Evolutionary conservation across 2,797 vertebrate species (phyloP).

Genomic region (Hirundo rustica): DNA sequence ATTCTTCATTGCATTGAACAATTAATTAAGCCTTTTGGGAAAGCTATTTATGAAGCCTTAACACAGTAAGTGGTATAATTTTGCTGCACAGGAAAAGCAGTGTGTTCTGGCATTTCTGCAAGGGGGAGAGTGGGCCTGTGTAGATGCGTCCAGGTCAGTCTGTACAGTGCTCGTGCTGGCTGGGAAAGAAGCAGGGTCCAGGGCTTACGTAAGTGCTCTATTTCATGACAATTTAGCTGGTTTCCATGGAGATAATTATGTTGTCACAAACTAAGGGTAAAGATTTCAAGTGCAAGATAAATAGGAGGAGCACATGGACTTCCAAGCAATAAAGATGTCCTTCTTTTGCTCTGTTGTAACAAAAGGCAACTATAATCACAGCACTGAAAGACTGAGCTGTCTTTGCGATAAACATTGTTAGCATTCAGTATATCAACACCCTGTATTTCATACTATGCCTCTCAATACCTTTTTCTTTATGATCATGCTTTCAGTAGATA

Average conservation of each 20-base stretch:
- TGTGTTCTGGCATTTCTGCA: not conserved
- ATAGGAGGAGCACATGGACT: conserved; percentile 37
- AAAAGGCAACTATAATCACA: conserved; percentile 54
- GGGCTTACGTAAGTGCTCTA: not conserved
- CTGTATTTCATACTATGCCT: conserved; percentile 37
- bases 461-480: conserved; percentile 57
- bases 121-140: not conserved
- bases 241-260: conserved; percentile 64
- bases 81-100: not conserved
- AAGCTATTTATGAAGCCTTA: not conserved
- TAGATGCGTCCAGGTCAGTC: not conserved
- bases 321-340: conserved; percentile 44
- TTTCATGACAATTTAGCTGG: conserved; percentile 36
- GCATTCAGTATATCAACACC: conserved; percentile 34
- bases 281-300: conserved; percentile 52
- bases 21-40: not conserved
- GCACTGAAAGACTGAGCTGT: conserved; percentile 18
- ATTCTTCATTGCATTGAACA: not conserved
- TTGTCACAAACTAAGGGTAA: conserved; percentile 53
- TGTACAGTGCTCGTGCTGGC: not conserved
- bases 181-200: not conserved
- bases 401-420: conserved; percentile 22
- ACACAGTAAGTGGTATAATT: not conserved
- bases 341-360: conserved; percentile 21
- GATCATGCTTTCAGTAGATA: conserved; percentile 24